A percentile compares a stretch with the other conserved stretches of the same genome.
phyloP scores from a whole-genome alignment of 2,888 invertebrate genomes.

The Spilarctia lutea region DNA sequence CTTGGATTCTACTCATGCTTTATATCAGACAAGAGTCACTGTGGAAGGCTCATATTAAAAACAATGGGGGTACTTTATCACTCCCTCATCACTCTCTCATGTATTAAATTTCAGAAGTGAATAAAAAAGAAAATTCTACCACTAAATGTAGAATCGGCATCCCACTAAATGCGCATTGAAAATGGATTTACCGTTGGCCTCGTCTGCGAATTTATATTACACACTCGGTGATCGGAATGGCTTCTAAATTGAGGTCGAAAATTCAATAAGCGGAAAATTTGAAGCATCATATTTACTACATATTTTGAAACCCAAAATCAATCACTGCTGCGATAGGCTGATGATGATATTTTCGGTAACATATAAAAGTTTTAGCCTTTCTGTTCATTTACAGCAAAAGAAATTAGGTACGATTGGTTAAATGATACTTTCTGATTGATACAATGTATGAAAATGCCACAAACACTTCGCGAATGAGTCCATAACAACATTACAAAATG shows the following conservation, averaged over 20 bases:
- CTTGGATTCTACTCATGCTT: too few species aligned
- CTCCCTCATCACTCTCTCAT: background rate
- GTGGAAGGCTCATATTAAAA: too few species aligned
- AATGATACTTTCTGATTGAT: background rate
- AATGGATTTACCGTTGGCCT: background rate
- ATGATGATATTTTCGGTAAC: background rate
- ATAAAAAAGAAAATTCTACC: background rate
- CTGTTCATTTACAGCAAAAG: background rate
- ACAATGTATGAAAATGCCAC: background rate
- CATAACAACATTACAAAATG: background rate
- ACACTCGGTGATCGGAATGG: conserved; percentile 8
- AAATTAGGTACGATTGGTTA: background rate
- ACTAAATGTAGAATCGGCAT: background rate
- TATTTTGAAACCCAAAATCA: too few species aligned
- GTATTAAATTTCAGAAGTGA: background rate
- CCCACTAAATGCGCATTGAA: conserved; percentile 1
- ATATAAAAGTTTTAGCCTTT: too few species aligned
- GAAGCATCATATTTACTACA: background rate
- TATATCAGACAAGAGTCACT: too few species aligned
- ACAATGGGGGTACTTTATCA: too few species aligned
- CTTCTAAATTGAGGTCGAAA: conserved; percentile 3
- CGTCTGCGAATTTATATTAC: conserved; percentile 10
- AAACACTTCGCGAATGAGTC: background rate
- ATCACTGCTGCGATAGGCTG: too few species aligned
- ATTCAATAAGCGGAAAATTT: conserved; percentile 2